phyloP scores from a whole-genome alignment of 2,797 vertebrate genomes.

The Limosa lapponica region DNA sequence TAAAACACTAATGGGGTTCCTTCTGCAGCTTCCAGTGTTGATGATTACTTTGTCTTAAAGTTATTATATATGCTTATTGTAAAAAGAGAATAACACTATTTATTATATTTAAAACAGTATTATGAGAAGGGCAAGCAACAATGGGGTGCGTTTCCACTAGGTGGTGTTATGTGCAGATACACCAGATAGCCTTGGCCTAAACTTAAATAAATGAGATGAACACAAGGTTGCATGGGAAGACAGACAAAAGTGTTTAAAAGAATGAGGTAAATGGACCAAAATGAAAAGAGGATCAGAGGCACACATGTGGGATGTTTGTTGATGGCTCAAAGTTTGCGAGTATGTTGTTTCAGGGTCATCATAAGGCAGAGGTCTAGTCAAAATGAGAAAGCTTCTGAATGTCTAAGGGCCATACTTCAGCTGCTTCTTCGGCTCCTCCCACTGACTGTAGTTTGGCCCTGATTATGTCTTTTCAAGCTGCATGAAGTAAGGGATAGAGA shows the following conservation, averaged over 20 bases:
- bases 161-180: neutral
- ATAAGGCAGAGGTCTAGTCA: neutral
- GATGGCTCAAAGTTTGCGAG: fast-evolving
- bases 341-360: neutral
- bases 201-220: neutral
- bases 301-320: neutral
- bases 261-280: neutral
- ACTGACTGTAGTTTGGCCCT: neutral
- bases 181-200: neutral
- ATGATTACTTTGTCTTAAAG: neutral
- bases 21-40: neutral
- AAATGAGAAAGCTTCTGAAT: neutral
- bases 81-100: neutral
- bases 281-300: neutral
- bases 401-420: neutral
- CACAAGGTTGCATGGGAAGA: neutral
- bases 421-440: neutral
- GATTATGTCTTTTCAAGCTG: neutral
- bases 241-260: neutral
- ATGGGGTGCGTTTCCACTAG: neutral
- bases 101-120: neutral
- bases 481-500: neutral
- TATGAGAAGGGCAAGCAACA: neutral
- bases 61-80: neutral
- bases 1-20: neutral